Percentiles rank a stretch among this genome's conserved stretches.
phyloP scores from a whole-genome alignment of 2,113 vertebrate genomes.

The Caloenas nicobarica region DNA sequence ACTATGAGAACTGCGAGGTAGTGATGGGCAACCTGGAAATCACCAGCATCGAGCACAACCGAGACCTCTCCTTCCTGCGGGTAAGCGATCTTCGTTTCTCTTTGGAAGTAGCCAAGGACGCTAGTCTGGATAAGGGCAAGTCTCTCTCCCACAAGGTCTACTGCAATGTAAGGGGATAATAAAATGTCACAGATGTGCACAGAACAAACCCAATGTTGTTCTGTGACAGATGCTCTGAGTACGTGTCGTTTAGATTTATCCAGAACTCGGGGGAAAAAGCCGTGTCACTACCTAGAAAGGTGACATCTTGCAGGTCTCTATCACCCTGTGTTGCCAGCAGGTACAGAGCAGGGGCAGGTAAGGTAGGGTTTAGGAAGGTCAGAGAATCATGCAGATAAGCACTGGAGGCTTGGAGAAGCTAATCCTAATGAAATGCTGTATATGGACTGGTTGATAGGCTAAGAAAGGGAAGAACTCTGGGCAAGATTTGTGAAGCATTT shows the following conservation, averaged over 20 bases:
- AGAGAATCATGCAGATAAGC: not conserved
- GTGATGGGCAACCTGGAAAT: slow-evolving; percentile 99
- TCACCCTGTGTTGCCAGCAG: not conserved
- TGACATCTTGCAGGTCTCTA: not conserved
- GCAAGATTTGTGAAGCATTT: not conserved
- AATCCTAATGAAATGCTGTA: not conserved
- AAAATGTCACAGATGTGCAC: not conserved
- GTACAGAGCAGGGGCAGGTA: not conserved
- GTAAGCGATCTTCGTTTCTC: slow-evolving; percentile 68
- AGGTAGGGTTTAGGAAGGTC: not conserved
- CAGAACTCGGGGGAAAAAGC: not conserved
- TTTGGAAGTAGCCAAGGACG: not conserved
- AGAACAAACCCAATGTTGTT: not conserved
- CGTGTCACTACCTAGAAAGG: not conserved
- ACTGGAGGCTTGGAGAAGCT: not conserved
- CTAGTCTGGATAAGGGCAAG: not conserved
- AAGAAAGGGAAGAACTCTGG: not conserved
- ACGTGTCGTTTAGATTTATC: not conserved
- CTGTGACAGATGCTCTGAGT: not conserved
- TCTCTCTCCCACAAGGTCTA: not conserved
- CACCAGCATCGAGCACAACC: slow-evolving; percentile 94
- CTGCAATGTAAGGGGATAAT: not conserved
- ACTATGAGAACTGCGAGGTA: slow-evolving; percentile 97
- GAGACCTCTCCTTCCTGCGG: slow-evolving; percentile 94
- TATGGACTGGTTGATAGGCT: not conserved